These are phyloP conservation scores for Melanargia galathea DNA, from an alignment of 2,888 invertebrate species.

Conservation along the genomic window DNA sequence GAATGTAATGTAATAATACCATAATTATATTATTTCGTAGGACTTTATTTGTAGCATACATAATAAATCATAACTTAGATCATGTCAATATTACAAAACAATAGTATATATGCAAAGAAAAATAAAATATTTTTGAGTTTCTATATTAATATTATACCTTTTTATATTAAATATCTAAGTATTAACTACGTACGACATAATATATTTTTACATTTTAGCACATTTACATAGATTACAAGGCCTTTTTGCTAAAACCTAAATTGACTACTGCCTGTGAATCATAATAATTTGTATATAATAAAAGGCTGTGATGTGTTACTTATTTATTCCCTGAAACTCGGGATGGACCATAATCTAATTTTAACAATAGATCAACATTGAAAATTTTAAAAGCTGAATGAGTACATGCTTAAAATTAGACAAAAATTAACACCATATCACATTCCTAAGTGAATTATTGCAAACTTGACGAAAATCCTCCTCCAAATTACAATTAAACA, in stretches of 20 bases:
- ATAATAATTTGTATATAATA: slow-evolving; percentile 38
- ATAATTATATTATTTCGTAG: slow-evolving; percentile 16
- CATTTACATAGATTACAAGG: slow-evolving; percentile 77
- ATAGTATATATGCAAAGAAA: slow-evolving; percentile 67
- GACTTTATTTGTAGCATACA: slow-evolving; percentile 57
- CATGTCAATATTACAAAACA: slow-evolving; percentile 73
- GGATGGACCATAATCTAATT: slow-evolving; percentile 27
- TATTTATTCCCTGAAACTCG: slow-evolving; percentile 7
- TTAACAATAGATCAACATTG: slow-evolving; percentile 34
- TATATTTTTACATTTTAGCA: slow-evolving; percentile 67
- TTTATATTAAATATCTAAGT: slow-evolving; percentile 57
- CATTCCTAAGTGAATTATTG: slow-evolving; percentile 33
- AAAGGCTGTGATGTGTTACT: slow-evolving; percentile 42
- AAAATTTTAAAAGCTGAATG: slow-evolving; percentile 37
- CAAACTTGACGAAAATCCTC: slow-evolving; percentile 35
- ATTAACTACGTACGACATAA: slow-evolving; percentile 59
- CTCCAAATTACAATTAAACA: slow-evolving; percentile 48
- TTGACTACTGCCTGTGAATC: slow-evolving; percentile 42
- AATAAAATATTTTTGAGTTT: slow-evolving; percentile 65
- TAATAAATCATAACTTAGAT: slow-evolving; percentile 65
- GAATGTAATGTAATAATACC: not conserved
- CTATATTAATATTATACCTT: slow-evolving; percentile 45
- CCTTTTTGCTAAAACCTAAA: slow-evolving; percentile 51
- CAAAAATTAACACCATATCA: slow-evolving; percentile 35
- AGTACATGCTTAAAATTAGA: slow-evolving; percentile 36